Conservation (phyloP, 2,113 vertebrate genomes). For the Aspiorhynchus laticeps region DNA sequence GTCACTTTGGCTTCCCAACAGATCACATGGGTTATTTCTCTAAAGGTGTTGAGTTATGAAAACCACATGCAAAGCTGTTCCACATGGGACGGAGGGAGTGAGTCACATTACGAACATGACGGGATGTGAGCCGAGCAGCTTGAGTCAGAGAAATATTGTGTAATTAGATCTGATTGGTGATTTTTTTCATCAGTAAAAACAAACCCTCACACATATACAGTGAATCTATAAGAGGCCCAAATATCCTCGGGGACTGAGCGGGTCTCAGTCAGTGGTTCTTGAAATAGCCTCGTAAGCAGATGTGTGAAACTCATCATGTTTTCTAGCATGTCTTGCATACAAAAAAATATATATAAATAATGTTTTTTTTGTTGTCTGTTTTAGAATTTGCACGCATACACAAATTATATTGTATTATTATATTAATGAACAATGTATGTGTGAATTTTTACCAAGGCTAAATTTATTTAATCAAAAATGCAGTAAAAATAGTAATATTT, state of each 20-base stretch:
- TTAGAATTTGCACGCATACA: neutral
- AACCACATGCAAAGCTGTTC: slow-evolving; percentile 29
- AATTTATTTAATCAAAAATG: no score
- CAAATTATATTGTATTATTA: neutral
- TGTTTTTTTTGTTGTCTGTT: neutral
- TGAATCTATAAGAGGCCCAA: slow-evolving; percentile 10
- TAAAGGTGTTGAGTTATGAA: slow-evolving; percentile 36
- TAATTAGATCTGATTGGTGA: neutral
- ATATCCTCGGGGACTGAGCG: slow-evolving; percentile 40
- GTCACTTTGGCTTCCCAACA: slow-evolving; percentile 10
- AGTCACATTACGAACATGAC: neutral
- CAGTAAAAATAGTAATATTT: no score
- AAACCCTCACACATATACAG: neutral
- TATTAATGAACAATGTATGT: neutral
- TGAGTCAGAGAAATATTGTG: neutral
- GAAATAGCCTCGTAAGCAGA: slow-evolving; percentile 48
- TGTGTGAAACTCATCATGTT: slow-evolving; percentile 14
- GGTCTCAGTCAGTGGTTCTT: slow-evolving; percentile 10
- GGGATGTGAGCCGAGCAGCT: neutral
- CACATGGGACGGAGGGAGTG: slow-evolving; percentile 15
- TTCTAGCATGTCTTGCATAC: neutral
- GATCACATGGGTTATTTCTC: slow-evolving; percentile 21
- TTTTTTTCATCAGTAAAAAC: slow-evolving; percentile 4
- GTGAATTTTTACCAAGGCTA: no score
- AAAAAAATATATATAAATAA: neutral